These are phyloP conservation scores for Pitta sordida DNA, from an alignment of 2,113 vertebrate genomes.

Conservation along the genomic window DNA sequence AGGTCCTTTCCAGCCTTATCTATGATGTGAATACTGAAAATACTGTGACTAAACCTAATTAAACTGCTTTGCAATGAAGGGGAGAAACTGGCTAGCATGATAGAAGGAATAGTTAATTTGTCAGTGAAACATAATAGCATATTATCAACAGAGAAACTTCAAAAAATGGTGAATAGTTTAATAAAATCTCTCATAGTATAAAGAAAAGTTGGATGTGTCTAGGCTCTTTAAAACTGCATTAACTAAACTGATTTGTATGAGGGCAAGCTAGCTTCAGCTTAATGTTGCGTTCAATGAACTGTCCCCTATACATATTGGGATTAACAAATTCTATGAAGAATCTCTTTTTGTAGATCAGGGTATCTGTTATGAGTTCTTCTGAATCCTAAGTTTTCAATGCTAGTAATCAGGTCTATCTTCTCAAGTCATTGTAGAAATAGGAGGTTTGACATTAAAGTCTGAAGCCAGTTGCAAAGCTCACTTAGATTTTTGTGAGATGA, in stretches of 20 bases:
- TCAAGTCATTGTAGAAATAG: background rate
- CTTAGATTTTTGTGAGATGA: background rate
- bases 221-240: background rate
- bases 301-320: background rate
- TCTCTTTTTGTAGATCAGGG: accelerated
- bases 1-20: no score
- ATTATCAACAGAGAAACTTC: background rate
- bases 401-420: background rate
- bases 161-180: background rate
- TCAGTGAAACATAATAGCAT: background rate
- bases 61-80: background rate
- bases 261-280: background rate
- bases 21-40: no score
- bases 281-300: background rate
- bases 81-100: background rate
- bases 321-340: background rate
- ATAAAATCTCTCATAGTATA: background rate
- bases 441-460: background rate
- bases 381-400: background rate
- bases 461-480: background rate
- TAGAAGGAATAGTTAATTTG: background rate
- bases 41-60: background rate
- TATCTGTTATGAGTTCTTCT: background rate
- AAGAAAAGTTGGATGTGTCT: background rate
- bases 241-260: background rate